Evolutionary conservation across 2,888 invertebrate species (phyloP).

Genomic region (Cryptus viduatorius): DNA sequence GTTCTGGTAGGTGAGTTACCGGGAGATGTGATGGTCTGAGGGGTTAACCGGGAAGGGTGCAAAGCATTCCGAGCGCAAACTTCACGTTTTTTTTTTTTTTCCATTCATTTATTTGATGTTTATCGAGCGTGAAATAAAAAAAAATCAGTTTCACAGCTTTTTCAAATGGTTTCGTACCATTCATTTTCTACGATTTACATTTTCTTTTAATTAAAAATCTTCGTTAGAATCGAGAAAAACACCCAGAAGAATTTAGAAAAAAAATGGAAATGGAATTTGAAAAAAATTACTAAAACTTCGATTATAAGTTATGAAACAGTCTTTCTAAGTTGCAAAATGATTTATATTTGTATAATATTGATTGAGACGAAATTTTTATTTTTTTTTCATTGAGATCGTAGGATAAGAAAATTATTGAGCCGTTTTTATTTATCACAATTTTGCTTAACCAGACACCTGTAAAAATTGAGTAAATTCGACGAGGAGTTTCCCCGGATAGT

Average conservation of each 20-base stretch:
- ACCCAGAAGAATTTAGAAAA: no score
- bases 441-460: neutral
- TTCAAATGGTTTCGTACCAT: neutral
- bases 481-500: neutral
- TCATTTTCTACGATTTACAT: no score
- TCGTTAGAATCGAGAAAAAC: neutral
- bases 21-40: slow-evolving; percentile 2
- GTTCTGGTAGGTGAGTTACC: neutral
- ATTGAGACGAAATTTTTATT: no score
- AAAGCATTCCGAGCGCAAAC: neutral
- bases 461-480: slow-evolving; percentile 14
- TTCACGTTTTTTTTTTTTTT: neutral
- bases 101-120: neutral
- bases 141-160: neutral
- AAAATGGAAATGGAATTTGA: no score
- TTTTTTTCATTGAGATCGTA: no score
- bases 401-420: neutral
- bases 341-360: no score
- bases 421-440: neutral
- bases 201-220: no score
- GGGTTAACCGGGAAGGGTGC: neutral
- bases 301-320: neutral
- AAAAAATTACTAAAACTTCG: neutral
- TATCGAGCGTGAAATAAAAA: slow-evolving; percentile 11
- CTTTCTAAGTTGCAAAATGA: no score